Evolutionary conservation across 2,113 vertebrate species (phyloP).

Genomic region (Carassius gibelio): DNA sequence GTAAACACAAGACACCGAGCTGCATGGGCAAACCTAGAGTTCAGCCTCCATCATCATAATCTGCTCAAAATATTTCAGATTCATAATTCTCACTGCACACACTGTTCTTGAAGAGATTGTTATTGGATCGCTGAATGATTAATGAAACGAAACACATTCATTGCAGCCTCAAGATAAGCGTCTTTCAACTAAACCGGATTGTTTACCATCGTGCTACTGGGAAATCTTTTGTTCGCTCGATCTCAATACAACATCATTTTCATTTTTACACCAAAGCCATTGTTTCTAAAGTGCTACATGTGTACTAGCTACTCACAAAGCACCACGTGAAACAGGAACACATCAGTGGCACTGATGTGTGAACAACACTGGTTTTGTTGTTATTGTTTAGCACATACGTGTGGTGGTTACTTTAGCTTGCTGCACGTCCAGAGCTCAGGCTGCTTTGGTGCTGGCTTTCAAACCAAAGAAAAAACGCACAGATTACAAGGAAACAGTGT

Average conservation of each 20-base stretch:
- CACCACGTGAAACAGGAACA: constrained; percentile 52
- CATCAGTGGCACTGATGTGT: constrained; percentile 56
- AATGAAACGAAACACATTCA: constrained; percentile 67
- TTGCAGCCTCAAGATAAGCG: constrained; percentile 65
- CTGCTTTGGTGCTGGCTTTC: constrained; percentile 69
- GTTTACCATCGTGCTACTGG: constrained; percentile 54
- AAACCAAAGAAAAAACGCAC: constrained; percentile 58
- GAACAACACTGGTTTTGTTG: constrained; percentile 60
- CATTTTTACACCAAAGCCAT: constrained; percentile 44
- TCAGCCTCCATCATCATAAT: neutral
- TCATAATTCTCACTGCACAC: constrained; percentile 13
- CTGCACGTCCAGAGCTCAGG: constrained; percentile 64
- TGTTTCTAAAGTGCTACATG: constrained; percentile 52
- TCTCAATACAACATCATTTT: constrained; percentile 54
- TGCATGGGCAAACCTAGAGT: neutral
- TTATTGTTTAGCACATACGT: constrained; percentile 73
- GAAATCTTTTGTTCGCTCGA: constrained; percentile 42
- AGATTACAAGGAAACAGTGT: constrained; percentile 31
- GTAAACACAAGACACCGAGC: neutral
- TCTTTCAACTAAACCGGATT: constrained; percentile 71
- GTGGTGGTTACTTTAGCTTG: constrained; percentile 65
- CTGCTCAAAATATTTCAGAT: neutral
- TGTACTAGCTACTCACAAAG: constrained; percentile 59
- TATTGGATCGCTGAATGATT: constrained; percentile 67
- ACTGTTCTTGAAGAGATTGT: constrained; percentile 47